Conservation (phyloP, 2,797 vertebrate species). For the Adrianichthys oophorus region DNA sequence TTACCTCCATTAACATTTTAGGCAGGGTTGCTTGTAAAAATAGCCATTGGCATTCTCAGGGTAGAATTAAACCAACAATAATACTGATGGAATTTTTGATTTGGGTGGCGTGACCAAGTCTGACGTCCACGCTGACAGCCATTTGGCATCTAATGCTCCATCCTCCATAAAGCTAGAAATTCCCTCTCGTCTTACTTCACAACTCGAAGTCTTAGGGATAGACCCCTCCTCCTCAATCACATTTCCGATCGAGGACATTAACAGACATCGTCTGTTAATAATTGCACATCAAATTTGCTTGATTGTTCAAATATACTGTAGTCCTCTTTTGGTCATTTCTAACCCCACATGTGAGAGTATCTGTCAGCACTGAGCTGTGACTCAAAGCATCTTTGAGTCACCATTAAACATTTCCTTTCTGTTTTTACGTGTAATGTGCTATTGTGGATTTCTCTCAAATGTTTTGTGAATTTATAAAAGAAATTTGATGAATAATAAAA, state of each 20-base stretch:
- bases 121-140: conserved; percentile 22
- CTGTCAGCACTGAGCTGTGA: conserved; percentile 34
- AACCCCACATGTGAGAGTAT: conserved; percentile 37
- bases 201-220: conserved; percentile 56
- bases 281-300: conserved; percentile 64
- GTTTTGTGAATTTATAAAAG: conserved; percentile 33
- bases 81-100: conserved; percentile 40
- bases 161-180: conserved; percentile 21
- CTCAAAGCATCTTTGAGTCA: conserved; percentile 24
- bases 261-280: conserved; percentile 62
- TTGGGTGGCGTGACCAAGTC: conserved; percentile 28
- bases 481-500: conserved; percentile 6
- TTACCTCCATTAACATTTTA: conserved; percentile 19
- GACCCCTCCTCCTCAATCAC: conserved; percentile 45
- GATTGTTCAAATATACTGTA: conserved; percentile 59
- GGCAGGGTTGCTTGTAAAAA: conserved; percentile 35
- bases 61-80: conserved; percentile 65
- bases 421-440: conserved; percentile 9
- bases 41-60: conserved; percentile 75
- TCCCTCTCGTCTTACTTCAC: conserved; percentile 22
- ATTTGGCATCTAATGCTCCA: conserved; percentile 34
- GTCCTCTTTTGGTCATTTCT: conserved; percentile 27
- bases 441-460: conserved; percentile 31
- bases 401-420: conserved; percentile 9
- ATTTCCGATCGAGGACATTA: too few species aligned